Evolutionary conservation across 2,888 invertebrate species (phyloP), one percentile per base, ranked within the genome.

Genomic region (Eupithecia centaureata): DNA sequence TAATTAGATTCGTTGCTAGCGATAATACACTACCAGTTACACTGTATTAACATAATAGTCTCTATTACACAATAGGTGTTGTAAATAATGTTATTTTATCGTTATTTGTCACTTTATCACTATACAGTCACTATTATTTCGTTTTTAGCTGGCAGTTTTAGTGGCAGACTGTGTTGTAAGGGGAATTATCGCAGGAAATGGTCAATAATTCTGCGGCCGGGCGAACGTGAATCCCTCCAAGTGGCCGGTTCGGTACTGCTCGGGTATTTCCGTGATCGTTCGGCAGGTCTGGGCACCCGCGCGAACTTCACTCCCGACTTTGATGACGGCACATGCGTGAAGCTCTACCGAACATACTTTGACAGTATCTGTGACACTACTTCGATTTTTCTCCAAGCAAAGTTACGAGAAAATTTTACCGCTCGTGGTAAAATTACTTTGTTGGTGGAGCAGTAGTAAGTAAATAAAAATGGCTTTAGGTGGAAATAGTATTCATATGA

Each of bases 161-260:
- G 76, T 75, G 82, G 81, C 81, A 83, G 80, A 80, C 78, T 78
- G 76, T 81, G 82, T 83, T 85, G 80, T 81, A 58, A 78, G 73
- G 81, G 73, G 76, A 79, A 86, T 86, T 86, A 83, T 81, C 80
- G 80, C 80, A 88, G 86, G 86, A 90, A 89, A 87, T 89, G 83
- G 87, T 91, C 89, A 92, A 91, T 92, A 90, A 85, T 79, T 82
- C 79, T 79, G 79, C 80, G 83, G 83, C 86, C 85, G 83, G 77
- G 79, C 86, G 79, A 83, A 83, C 88, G 92, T 88, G 83, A 82
- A 77, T 81, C 84, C 87, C 81, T 79, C 76, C 77, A 79, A 81
- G 83, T 80, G 81, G 82, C 79, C 76, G 77, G 76, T 80, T 92
- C 92, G 92, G 88, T 81, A 92, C 91, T 92, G 82, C 65, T 92